Evolutionary conservation across 2,797 vertebrate genomes (phyloP).

Genomic region (Premnoplex brunnescens): DNA sequence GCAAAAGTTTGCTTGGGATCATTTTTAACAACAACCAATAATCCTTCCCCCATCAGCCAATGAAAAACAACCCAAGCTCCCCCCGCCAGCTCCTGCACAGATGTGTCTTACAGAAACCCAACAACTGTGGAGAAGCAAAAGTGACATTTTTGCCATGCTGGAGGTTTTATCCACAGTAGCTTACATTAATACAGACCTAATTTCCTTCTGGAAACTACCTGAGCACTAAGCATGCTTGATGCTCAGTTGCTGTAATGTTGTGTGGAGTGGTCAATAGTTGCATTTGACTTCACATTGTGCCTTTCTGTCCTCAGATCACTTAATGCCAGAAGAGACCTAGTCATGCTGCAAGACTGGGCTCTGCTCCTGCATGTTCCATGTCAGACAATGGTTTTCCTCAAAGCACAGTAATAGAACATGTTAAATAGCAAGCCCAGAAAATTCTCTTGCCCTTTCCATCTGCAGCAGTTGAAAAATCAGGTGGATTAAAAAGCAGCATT

Average conservation of each 20-base stretch:
- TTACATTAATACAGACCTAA: background rate
- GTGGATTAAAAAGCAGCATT: conserved; percentile 4
- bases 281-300: background rate
- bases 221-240: background rate
- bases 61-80: background rate
- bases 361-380: background rate
- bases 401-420: background rate
- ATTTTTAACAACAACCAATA: conserved; percentile 58
- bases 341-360: background rate
- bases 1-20: conserved; percentile 64
- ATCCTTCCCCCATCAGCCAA: conserved; percentile 36
- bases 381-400: background rate
- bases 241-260: background rate
- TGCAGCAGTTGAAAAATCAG: conserved; percentile 33
- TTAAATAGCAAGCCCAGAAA: background rate
- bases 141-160: background rate
- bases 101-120: conserved; percentile 15
- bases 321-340: background rate
- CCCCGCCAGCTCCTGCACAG: background rate
- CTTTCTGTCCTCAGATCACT: background rate
- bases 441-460: background rate
- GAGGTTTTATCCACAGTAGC: background rate
- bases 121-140: background rate
- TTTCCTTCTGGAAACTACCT: conserved; percentile 33
- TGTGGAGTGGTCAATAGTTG: background rate